Base-by-base conservation (phyloP, 2,888 invertebrate species). In the Epinotia ramella region DNA sequence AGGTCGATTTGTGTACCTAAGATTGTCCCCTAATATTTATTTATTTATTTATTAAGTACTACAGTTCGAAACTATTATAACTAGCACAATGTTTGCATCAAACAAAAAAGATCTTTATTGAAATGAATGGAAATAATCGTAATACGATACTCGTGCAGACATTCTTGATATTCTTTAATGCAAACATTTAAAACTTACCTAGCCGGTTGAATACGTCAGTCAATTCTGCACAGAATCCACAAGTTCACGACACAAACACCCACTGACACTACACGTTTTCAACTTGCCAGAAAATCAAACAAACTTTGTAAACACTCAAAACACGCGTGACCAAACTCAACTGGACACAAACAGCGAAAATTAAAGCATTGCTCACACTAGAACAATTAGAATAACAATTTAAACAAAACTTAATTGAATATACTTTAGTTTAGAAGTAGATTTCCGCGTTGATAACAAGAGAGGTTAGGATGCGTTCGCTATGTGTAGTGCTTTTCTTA, bases 281-380 rank as follows among this genome's bases (percentile, higher is more conserved):
- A 75, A 65, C 60, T 68, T 71, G 75, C 71, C 75, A 75, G 71
- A 57, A 76, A 69, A 76, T 62, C 60, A 71, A 71, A 72, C 71
- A 67, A 76, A 76, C 76, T 72, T 71, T 67, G 72, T 76, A 66
- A 76, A 76, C 71, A 72, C 76, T 70, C 56, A 11, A 56, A 74
- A 64, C 73, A 20, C 68, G 68, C 63, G 73, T 46, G 57, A 56
- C 33, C 60, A 24, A 33, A 75, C 40, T 53, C 24, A 24, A 56
- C 18, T 63, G 18, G 49, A 71, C 57, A 13, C 28, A 62, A 56
- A 40, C 57, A 4, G 20, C 11, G 13, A 59, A 74, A 74, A 13
- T 74, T 63, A 65, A 33, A 64, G 33, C 69, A 59, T 68, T 64
- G 64, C 9, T 66, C 49, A 18, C 9, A 53, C 33, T 16, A 59